Base-by-base conservation (phyloP, 2,113 vertebrate genomes). In the Melanotaenia duboulayi region DNA sequence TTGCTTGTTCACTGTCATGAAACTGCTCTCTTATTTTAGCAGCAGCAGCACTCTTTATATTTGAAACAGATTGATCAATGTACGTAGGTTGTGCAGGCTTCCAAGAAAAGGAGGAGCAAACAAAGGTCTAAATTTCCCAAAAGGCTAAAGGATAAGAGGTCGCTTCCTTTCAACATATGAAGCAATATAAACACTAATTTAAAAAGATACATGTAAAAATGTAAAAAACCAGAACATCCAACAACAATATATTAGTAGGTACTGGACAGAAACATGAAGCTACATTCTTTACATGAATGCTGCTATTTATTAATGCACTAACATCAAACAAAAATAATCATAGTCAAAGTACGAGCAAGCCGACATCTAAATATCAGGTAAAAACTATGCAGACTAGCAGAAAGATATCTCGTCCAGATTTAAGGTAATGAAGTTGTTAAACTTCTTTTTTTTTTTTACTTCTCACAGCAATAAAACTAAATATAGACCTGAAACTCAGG, bases 41-140 rank as follows among this genome's bases (percentile, higher is more conserved):
- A 50, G 42, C 6, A 25, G 19, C 65, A 56, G 22, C 1, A 42
- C 17, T 68, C 62, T 70, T 75, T 73, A 79, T 79, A 74, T 11
- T 11, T 8, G 5, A 4, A 9, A 8, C 52, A 58, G 49, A 52
- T 1, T 14, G 24, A 35, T 54, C 37, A 24, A 52, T 35, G 3
- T 39, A 3, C 1, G 19, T 7, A 0, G 22, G 4, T 10, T 25
- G 24, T 0, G 11, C 8, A 4, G 1, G 9, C 32, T 37, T 46
- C 25, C 44, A 1, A 32, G 65, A 62, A 74, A 17, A 52, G 65
- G 35, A n/a, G 11, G 52, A 65, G 44, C 12, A 13, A 42, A 57
- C 11, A 13, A 8, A 57, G 42, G 11, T 22, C 7, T 20, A 28
- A 1, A 28, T 20, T 14, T 56, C 14, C 57, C 22, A 48, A 59